Evolutionary conservation across 1,140 invertebrate genomes (phyloP).

Genomic region (Fragariocoptes setiger): DNA sequence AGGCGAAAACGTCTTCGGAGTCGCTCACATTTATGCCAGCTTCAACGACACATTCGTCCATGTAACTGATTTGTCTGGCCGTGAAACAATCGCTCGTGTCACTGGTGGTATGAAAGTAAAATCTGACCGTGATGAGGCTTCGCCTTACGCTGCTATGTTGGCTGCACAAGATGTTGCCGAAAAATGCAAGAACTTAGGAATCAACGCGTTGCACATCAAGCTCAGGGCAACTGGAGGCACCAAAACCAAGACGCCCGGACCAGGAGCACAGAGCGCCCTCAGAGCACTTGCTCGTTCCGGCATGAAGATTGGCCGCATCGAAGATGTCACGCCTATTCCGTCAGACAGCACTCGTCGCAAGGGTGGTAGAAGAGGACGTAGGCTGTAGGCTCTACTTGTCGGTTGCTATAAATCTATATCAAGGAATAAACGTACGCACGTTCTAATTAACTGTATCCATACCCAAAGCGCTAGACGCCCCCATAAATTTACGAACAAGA

Average conservation of each 20-base stretch:
- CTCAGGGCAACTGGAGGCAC: constrained; percentile 91
- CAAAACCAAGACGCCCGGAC: constrained; percentile 81
- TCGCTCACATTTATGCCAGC: constrained; percentile 95
- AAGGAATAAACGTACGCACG: no score
- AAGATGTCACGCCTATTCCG: constrained; percentile 95
- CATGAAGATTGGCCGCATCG: constrained; percentile 96
- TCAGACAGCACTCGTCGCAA: constrained; percentile 94
- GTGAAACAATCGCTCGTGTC: constrained; percentile 89
- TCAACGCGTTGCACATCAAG: constrained; percentile 92
- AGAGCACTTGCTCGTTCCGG: constrained; percentile 84
- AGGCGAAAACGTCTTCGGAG: constrained; percentile 89
- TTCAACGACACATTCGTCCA: constrained; percentile 99
- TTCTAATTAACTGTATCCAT: no score
- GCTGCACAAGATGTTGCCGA: constrained; percentile 99
- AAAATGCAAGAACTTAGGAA: constrained; percentile 80
- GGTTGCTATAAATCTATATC: no score
- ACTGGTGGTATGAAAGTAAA: constrained; percentile 99
- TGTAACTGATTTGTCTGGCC: constrained; percentile 90
- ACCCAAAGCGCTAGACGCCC: no score
- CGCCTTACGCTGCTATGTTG: constrained; percentile 99
- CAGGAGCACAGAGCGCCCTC: constrained; percentile 88
- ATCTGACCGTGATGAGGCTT: constrained; percentile 96
- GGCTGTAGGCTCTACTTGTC: constrained; percentile 58
- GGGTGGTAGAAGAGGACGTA: constrained; percentile 91
- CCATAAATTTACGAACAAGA: no score